Evolutionary conservation across 2,797 vertebrate genomes (phyloP), one percentile per base, ranked within the genome.

Genomic region (Melanotaenia pygmaea): DNA sequence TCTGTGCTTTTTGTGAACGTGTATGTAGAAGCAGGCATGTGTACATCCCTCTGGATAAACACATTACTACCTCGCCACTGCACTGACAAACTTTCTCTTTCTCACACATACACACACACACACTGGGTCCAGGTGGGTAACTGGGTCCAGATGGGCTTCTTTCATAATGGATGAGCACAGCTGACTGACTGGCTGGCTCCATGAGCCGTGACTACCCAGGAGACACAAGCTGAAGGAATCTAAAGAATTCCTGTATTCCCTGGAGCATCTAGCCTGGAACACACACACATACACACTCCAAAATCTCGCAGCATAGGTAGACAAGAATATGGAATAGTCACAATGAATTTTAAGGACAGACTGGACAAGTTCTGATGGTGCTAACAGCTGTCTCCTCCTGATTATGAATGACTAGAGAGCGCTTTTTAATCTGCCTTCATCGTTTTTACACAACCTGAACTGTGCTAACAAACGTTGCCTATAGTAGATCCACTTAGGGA

Each of bases 161-260:
- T 90, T 77, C 77, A 88, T 89, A 92, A 89, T 89, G 74, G 86
- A 90, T 88, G 90, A 90, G 85, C 70, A 88, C 86, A 89, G 92
- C 92, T 93, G 90, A 94, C 90, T 86, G 77, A 72, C 81, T 82
- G 75, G 83, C 57, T 77, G 81, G 80, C 88, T 86, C 79, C 88
- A 79, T 54, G 65, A 77, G 76, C 87, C 84, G 64, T 53, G 70
- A 80, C 86, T 92, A 92, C 92, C 91, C 90, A 83, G 88, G 87
- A 88, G 81, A 91, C 77, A 61, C 83, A 60, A 74, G 76, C 82
- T 77, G 5, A 38, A 91, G 70, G 89, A 93, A 93, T 92, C 67
- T 70, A 32, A 90, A 80, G 86, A 92, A 92, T 92, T 65, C 81
- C 60, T 80, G 74, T 79, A 79, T 83, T 90, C 89, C 89, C 83